Evolutionary conservation across 2,797 vertebrate species (phyloP).

Genomic region (Ctenopoma kingsleyae): DNA sequence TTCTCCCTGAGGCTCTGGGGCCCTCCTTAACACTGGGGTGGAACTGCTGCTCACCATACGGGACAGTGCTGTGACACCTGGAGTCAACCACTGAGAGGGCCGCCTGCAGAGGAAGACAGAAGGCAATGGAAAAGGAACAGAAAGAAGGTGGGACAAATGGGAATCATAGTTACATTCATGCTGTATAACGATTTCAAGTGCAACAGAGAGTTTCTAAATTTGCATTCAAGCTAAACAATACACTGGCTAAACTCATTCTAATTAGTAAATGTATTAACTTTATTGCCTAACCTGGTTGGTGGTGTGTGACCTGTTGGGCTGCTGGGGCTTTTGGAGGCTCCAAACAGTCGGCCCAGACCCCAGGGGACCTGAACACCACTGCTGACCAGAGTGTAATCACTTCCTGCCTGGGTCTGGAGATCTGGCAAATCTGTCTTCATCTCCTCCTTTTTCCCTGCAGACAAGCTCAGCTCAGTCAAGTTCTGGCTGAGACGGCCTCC

Average conservation of each 20-base stretch:
- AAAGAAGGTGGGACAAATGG: background rate
- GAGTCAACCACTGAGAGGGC: slow-evolving; percentile 94
- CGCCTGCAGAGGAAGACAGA: slow-evolving; percentile 80
- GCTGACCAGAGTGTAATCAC: slow-evolving; percentile 65
- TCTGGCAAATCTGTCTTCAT: slow-evolving; percentile 28
- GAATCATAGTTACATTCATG: background rate
- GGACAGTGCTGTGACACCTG: slow-evolving; percentile 82
- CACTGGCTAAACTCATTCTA: background rate
- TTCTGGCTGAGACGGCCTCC: slow-evolving; percentile 87
- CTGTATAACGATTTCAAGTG: background rate
- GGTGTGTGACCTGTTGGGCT: slow-evolving; percentile 50
- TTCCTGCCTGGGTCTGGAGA: slow-evolving; percentile 53
- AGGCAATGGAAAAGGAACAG: background rate
- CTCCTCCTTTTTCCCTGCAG: slow-evolving; percentile 62
- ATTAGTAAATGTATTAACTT: background rate
- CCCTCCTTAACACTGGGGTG: slow-evolving; percentile 62
- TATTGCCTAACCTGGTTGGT: slow-evolving; percentile 74
- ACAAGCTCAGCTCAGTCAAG: slow-evolving; percentile 77
- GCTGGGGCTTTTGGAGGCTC: slow-evolving; percentile 70
- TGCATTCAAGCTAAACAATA: background rate
- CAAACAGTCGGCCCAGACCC: slow-evolving; percentile 82
- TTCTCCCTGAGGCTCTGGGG: slow-evolving; percentile 48
- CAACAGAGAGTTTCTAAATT: background rate
- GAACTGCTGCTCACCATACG: slow-evolving; percentile 82
- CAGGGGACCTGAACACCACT: slow-evolving; percentile 62